Evolutionary conservation across 1,140 invertebrate genomes (phyloP), one percentile per base, ranked within the genome.

Genomic region (Catajapyx aquilonaris): DNA sequence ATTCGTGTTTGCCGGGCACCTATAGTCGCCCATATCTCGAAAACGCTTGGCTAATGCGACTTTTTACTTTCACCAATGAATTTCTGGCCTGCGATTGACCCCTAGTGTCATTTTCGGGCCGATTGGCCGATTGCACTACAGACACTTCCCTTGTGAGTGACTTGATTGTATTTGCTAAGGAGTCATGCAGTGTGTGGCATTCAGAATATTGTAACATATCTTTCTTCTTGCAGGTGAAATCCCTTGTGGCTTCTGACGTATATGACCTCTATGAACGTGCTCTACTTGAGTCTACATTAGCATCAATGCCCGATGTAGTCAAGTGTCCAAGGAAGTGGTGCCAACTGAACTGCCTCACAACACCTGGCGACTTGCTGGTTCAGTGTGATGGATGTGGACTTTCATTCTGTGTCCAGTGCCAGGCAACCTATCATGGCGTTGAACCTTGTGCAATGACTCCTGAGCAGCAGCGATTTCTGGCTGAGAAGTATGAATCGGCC

Each of bases 371-470:
- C 34, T 59, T 56, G 41, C 57, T 73, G 48, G 71, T 63, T 2
- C 53, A 45, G 9, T 78, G 75, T 52, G 60, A 66, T 5, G 46
- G 50, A 7, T 78, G 75, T 50, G 46, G 54, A 11, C 71, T 68
- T 51, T 61, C 61, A 15, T 78, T 77, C 53, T 78, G 75, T 47
- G 51, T 64, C 20, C 49, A 60, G 35, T 78, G 75, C 51, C 64
- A 64, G 49, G 63, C 64, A 51, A 62, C 63, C 2, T 76, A 71
- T 50, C 75, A 78, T 55, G 75, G 74, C 5, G 52, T 76, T 34
- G 68, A 67, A 38, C 66, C 68, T 4, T 78, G 75, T 22, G 9
- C 18, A 7, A 34, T 37, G 32, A 40, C 44, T 44, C 17, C 41
- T 67, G 66, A 49, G 41, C 61, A 70, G 32, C 54, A 62, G 34